Conservation (phyloP, 2,113 vertebrate species). For the Blennius ocellaris region DNA sequence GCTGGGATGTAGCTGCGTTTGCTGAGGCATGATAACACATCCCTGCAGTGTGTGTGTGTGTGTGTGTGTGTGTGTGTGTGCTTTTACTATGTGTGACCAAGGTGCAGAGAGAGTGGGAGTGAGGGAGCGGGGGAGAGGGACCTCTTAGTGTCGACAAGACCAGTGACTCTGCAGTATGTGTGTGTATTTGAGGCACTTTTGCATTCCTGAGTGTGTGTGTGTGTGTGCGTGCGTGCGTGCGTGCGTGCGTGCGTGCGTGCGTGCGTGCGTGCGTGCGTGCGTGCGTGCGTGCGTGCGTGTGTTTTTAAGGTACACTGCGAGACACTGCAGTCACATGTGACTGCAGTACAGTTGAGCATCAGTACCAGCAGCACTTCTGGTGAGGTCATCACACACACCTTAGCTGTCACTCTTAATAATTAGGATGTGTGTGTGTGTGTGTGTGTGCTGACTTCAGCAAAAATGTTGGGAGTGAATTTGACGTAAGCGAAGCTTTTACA, state of each 20-base stretch:
- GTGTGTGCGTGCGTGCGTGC: slow-evolving; percentile 19
- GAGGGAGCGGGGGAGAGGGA: not conserved
- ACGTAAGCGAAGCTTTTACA: slow-evolving; percentile 55
- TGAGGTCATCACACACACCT: slow-evolving; percentile 55
- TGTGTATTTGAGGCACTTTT: slow-evolving; percentile 4
- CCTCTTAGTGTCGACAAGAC: not conserved
- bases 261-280: slow-evolving; percentile 11
- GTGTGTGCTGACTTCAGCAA: slow-evolving; percentile 58
- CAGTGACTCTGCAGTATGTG: slow-evolving; percentile 5
- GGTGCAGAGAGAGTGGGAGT: slow-evolving; percentile 5
- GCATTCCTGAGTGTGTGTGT: slow-evolving; percentile 19
- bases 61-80: not conserved
- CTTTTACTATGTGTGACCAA: slow-evolving; percentile 6
- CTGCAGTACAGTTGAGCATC: slow-evolving; percentile 57
- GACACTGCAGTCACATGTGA: slow-evolving; percentile 60
- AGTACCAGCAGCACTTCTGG: slow-evolving; percentile 25
- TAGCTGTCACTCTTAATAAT: slow-evolving; percentile 54
- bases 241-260: slow-evolving; percentile 27
- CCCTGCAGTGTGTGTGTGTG: slow-evolving; percentile 37
- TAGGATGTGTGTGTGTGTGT: slow-evolving; percentile 26
- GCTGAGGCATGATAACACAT: slow-evolving; percentile 56
- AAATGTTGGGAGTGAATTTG: slow-evolving; percentile 34
- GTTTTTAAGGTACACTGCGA: not conserved
- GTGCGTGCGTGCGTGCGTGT: too few species aligned
- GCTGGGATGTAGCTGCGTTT: slow-evolving; percentile 40